These are phyloP conservation scores for Scaptomyza pallida DNA, from an alignment of 1,140 invertebrate species.

Conservation along the genomic window DNA sequence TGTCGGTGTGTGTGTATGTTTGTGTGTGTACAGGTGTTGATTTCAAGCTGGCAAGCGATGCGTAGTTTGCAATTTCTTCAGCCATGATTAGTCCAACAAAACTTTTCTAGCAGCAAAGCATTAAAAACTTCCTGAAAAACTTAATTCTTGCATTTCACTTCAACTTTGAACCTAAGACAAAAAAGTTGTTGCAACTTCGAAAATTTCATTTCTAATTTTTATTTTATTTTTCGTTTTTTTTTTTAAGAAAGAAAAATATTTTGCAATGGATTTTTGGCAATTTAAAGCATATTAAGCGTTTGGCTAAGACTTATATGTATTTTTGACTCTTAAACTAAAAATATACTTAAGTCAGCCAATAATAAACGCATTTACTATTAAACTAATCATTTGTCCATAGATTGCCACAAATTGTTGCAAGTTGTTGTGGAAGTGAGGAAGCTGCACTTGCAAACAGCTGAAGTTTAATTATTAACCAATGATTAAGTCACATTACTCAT, in stretches of 20 bases:
- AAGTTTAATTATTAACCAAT: conserved; percentile 45
- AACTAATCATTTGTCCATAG: background rate
- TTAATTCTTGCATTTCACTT: conserved; percentile 2
- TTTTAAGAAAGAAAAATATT: background rate
- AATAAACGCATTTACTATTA: background rate
- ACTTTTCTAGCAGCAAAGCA: conserved; percentile 15
- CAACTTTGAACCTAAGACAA: background rate
- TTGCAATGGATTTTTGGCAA: background rate
- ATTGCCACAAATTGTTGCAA: conserved; percentile 4
- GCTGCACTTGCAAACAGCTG: background rate
- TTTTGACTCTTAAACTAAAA: background rate
- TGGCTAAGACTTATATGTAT: no score
- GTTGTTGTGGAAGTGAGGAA: background rate
- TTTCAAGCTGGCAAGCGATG: conserved; percentile 9
- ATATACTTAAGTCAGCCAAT: background rate
- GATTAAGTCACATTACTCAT: conserved; percentile 44
- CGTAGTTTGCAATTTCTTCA: conserved; percentile 15
- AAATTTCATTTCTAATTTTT: conserved; percentile 6
- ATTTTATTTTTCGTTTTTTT: background rate
- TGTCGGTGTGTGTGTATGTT: background rate
- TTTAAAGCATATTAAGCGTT: background rate
- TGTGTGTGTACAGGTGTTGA: conserved; percentile 14
- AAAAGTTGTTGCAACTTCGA: background rate
- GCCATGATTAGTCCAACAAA: conserved; percentile 25
- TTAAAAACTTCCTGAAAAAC: conserved; percentile 18